A percentile compares a stretch with the other conserved stretches of the same genome.
phyloP scores from a whole-genome alignment of 2,888 invertebrate genomes.

The Gnatocerus cornutus region DNA sequence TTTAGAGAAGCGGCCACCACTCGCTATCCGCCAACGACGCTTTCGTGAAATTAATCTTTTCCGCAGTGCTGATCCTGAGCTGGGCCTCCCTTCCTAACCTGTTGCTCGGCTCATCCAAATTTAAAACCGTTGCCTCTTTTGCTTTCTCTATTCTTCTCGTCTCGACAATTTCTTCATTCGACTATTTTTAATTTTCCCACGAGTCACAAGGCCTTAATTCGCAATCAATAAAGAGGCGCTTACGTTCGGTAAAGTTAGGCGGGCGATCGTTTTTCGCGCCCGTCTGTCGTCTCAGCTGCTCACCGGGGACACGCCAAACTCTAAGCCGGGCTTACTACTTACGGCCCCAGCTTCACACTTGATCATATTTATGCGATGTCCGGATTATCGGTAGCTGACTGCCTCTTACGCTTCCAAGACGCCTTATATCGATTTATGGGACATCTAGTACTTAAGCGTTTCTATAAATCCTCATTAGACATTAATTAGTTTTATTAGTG shows the following conservation, averaged over 20 bases:
- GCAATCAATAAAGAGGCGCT: constrained; percentile 66
- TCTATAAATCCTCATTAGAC: constrained; percentile 69
- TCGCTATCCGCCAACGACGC: constrained; percentile 54
- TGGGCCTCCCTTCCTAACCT: constrained; percentile 61
- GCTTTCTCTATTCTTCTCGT: constrained; percentile 25
- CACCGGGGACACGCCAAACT: constrained; percentile 69
- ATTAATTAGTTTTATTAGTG: constrained; percentile 65
- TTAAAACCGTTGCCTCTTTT: constrained; percentile 56
- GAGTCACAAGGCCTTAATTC: constrained; percentile 52
- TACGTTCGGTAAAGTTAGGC: constrained; percentile 64
- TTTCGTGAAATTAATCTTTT: constrained; percentile 64
- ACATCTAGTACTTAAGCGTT: constrained; percentile 67
- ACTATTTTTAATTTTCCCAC: constrained; percentile 13
- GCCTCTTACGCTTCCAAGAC: constrained; percentile 70
- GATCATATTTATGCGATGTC: constrained; percentile 73
- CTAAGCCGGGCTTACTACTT: constrained; percentile 71
- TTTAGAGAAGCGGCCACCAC: constrained; percentile 54
- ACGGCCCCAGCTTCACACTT: constrained; percentile 72
- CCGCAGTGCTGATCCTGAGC: constrained; percentile 58
- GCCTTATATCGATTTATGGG: constrained; percentile 71
- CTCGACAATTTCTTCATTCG: background rate
- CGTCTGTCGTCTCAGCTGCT: constrained; percentile 69
- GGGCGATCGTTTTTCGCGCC: constrained; percentile 65
- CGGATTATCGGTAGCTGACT: constrained; percentile 71
- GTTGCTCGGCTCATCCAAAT: constrained; percentile 65